These are phyloP conservation scores for Drosophila nigricruria DNA, from an alignment of 2,888 invertebrate genomes.

Conservation along the genomic window DNA sequence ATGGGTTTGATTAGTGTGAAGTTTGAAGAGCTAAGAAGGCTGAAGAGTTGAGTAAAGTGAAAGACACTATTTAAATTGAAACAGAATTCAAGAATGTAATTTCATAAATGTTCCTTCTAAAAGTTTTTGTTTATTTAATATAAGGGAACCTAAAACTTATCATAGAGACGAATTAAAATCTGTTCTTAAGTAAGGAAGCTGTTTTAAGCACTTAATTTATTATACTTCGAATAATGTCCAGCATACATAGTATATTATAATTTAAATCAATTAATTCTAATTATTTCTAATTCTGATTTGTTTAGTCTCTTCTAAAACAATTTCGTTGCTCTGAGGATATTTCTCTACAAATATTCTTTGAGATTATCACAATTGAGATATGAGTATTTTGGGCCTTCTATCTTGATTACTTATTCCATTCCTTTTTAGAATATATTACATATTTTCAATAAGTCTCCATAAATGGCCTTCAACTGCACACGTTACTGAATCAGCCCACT, in stretches of 20 bases:
- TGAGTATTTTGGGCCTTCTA: background rate
- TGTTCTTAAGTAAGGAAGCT: too few relatives aligned
- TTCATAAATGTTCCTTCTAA: too few relatives aligned
- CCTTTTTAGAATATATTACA: background rate
- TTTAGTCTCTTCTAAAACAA: background rate
- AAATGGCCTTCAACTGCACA: conserved; percentile 4
- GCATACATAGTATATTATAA: background rate
- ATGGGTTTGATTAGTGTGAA: background rate
- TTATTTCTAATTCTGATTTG: background rate
- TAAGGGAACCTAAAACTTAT: too few relatives aligned
- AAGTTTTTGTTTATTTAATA: too few relatives aligned
- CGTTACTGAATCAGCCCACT: conserved; percentile 4
- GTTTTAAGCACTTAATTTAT: too few relatives aligned
- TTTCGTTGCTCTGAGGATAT: background rate
- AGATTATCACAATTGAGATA: background rate
- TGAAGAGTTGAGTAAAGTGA: background rate
- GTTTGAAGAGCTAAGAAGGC: background rate
- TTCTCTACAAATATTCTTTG: background rate
- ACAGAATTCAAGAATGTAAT: background rate
- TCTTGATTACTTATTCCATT: background rate
- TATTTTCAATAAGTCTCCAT: background rate
- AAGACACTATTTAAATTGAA: background rate
- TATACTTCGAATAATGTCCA: background rate
- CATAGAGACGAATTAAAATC: too few relatives aligned
- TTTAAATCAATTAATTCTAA: background rate